Conservation (phyloP, 2,797 vertebrate genomes). For the Microchirus variegatus region DNA sequence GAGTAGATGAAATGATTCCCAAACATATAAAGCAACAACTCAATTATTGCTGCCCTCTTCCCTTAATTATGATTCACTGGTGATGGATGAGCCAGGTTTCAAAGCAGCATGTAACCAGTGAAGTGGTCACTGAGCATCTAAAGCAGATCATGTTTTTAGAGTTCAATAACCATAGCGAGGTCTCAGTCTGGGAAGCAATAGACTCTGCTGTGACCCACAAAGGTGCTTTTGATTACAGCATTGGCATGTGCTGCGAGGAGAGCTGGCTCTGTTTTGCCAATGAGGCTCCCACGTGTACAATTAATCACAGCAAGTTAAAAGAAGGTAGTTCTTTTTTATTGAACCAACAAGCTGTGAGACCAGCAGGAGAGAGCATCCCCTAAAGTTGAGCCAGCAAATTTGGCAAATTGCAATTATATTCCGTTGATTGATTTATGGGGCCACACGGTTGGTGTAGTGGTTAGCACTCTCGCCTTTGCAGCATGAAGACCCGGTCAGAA, state of each 20-base stretch:
- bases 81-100: constrained; percentile 10
- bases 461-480: too few relatives aligned
- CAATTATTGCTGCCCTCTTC: constrained; percentile 7
- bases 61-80: constrained; percentile 10
- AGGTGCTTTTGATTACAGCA: constrained; percentile 65
- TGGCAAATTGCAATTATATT: constrained; percentile 17
- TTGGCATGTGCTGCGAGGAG: constrained; percentile 38
- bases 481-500: too few relatives aligned
- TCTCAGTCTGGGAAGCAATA: constrained; percentile 28
- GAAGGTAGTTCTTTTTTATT: constrained; percentile 39
- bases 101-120: constrained; percentile 10
- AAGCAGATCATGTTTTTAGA: constrained; percentile 40
- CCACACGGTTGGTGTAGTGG: too few relatives aligned
- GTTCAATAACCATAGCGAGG: constrained; percentile 23
- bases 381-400: constrained; percentile 6
- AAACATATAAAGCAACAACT: constrained; percentile 17
- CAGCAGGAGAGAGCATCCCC: not conserved
- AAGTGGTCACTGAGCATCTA: constrained; percentile 4
- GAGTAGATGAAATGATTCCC: not conserved
- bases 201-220: constrained; percentile 48
- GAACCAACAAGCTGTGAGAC: constrained; percentile 29
- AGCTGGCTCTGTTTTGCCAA: constrained; percentile 49
- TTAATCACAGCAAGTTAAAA: constrained; percentile 58
- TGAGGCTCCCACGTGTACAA: constrained; percentile 49
- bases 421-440: too few relatives aligned